Evolutionary conservation across 1,140 invertebrate genomes (phyloP).

Genomic region (Oscheius sp.): DNA sequence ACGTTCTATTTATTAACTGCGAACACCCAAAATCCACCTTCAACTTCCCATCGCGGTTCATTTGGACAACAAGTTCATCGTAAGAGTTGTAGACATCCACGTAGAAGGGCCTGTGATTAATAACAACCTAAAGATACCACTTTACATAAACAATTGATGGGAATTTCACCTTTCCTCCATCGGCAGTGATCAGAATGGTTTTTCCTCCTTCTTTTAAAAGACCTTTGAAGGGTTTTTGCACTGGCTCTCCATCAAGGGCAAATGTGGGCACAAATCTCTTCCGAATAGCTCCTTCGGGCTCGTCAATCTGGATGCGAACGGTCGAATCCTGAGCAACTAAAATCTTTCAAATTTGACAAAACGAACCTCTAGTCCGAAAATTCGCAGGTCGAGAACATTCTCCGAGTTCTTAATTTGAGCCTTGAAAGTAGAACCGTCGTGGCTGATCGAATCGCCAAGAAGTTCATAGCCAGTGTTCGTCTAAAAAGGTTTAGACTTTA

Average conservation of each 20-base stretch:
- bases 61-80: slow-evolving; percentile 29
- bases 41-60: slow-evolving; percentile 30
- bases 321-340: no score
- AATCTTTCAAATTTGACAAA: no score
- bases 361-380: slow-evolving; percentile 33
- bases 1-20: slow-evolving; percentile 67
- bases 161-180: neutral
- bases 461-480: slow-evolving; percentile 46
- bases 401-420: slow-evolving; percentile 38
- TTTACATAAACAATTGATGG: neutral
- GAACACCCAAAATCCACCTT: slow-evolving; percentile 66
- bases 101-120: slow-evolving; percentile 47
- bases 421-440: slow-evolving; percentile 47
- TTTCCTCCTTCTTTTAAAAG: no score
- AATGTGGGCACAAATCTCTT: slow-evolving; percentile 46
- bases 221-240: neutral
- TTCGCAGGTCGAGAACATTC: slow-evolving; percentile 47
- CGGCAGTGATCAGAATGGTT: neutral
- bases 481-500: slow-evolving; percentile 10
- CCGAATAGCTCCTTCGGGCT: slow-evolving; percentile 47
- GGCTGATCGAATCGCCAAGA: slow-evolving; percentile 35
- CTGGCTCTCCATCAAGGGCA: slow-evolving; percentile 6
- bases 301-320: slow-evolving; percentile 53
- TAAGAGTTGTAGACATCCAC: slow-evolving; percentile 45
- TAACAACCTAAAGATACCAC: slow-evolving; percentile 39